phyloP scores from a whole-genome alignment of 2,797 vertebrate genomes.

The Rousettus madagascariensis region DNA sequence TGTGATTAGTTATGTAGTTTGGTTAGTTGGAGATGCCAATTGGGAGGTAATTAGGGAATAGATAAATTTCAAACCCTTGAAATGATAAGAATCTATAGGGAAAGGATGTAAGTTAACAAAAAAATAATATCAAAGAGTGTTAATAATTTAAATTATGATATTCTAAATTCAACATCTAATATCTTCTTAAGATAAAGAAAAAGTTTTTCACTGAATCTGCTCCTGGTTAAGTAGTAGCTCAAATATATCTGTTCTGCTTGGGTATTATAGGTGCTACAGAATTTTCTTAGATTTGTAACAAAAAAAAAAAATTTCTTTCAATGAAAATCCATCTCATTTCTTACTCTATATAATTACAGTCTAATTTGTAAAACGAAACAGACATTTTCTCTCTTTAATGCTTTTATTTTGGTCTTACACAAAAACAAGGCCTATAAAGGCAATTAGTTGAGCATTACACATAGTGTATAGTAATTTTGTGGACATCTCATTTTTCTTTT shows the following conservation, averaged over 20 bases:
- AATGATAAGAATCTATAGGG: neutral
- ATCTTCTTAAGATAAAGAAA: neutral
- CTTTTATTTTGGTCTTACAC: slow-evolving; percentile 4
- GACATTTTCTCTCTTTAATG: neutral
- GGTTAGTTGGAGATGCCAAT: neutral
- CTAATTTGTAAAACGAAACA: slow-evolving; percentile 7
- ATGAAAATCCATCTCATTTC: neutral
- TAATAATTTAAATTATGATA: neutral
- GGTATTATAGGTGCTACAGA: neutral
- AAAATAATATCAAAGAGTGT: neutral
- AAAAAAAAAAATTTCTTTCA: neutral
- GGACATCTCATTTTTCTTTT: neutral
- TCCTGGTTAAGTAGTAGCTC: neutral
- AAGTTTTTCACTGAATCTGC: neutral
- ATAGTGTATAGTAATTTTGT: neutral
- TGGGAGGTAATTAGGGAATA: neutral
- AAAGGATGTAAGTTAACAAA: neutral
- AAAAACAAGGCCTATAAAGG: neutral
- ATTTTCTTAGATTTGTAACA: neutral
- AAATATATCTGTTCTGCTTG: neutral
- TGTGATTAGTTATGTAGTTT: neutral
- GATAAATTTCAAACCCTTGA: neutral
- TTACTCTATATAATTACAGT: neutral
- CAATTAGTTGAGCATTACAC: neutral
- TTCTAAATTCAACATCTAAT: neutral